phyloP scores from a whole-genome alignment of 2,888 invertebrate genomes.

The Diloba caeruleocephala region DNA sequence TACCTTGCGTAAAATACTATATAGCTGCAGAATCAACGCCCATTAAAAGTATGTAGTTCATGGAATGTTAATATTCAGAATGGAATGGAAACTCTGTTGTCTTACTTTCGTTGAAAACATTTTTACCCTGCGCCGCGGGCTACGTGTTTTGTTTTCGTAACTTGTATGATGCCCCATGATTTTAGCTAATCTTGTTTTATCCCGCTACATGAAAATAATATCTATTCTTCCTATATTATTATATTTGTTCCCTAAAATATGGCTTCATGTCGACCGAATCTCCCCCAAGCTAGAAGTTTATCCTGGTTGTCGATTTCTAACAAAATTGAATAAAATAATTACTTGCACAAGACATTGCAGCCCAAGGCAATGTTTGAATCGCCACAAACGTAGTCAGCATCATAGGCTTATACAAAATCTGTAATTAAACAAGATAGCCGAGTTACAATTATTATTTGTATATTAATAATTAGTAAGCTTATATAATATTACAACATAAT shows the following conservation, averaged over 20 bases:
- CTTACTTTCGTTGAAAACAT: slow-evolving; percentile 24
- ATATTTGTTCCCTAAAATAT: slow-evolving; percentile 17
- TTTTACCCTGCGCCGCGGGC: slow-evolving; percentile 24
- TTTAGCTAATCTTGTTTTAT: slow-evolving; percentile 26
- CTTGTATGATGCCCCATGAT: slow-evolving; percentile 12
- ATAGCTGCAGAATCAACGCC: slow-evolving; percentile 33
- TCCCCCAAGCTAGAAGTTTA: slow-evolving; percentile 11
- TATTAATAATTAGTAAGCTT: no score
- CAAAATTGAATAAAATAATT: no score
- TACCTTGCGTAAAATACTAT: no score
- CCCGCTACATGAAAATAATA: slow-evolving; percentile 9
- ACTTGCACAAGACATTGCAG: slow-evolving; percentile 67
- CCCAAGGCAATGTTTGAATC: slow-evolving; percentile 65
- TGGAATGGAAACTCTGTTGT: slow-evolving; percentile 48
- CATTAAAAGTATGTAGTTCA: slow-evolving; percentile 45
- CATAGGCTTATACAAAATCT: slow-evolving; percentile 68
- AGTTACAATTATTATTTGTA: no score
- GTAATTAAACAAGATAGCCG: slow-evolving; percentile 24
- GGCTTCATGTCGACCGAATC: slow-evolving; percentile 17
- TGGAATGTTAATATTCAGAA: slow-evolving; percentile 42
- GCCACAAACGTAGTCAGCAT: slow-evolving; percentile 54
- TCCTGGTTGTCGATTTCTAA: slow-evolving; percentile 1
- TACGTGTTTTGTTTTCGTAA: slow-evolving; percentile 11
- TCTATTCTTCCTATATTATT: slow-evolving; percentile 14
- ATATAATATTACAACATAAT: no score